Evolutionary conservation across 1,140 invertebrate genomes (phyloP).

Genomic region (Drosophila neocordata): DNA sequence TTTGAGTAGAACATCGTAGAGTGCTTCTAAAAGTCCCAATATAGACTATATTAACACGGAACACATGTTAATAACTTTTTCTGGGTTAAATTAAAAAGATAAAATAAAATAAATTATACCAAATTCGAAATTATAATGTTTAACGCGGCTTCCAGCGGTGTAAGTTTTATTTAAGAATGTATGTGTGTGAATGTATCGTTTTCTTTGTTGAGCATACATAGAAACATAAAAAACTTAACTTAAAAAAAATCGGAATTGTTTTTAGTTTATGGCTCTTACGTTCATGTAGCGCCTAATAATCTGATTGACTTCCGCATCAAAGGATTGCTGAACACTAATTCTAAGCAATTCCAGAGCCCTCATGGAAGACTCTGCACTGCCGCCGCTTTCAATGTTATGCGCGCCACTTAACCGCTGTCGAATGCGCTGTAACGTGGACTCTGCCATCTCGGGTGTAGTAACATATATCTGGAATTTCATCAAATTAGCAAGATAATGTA

Average conservation of each 20-base stretch:
- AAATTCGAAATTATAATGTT: too few species aligned
- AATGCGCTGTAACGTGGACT: conserved; percentile 68
- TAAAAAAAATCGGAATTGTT: too few species aligned
- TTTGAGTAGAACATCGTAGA: too few species aligned
- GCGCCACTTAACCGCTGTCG: conserved; percentile 65
- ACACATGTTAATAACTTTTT: too few species aligned
- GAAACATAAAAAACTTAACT: neutral
- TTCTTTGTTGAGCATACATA: neutral
- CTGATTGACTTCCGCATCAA: conserved; percentile 87
- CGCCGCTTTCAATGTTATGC: conserved; percentile 53
- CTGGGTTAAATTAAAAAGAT: neutral
- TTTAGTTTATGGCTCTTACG: conserved; percentile 63
- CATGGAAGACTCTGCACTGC: conserved; percentile 83
- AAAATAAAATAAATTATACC: too few species aligned
- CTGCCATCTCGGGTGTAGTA: conserved; percentile 77
- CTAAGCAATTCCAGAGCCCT: conserved; percentile 86
- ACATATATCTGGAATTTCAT: conserved; percentile 61
- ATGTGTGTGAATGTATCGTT: neutral
- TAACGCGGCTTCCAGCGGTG: too few species aligned
- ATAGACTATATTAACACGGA: too few species aligned
- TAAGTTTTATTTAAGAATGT: too few species aligned
- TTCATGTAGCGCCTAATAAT: conserved; percentile 86
- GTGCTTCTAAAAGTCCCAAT: too few species aligned
- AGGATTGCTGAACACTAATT: conserved; percentile 85
- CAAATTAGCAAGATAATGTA: neutral